Evolutionary conservation across 1,140 invertebrate species (phyloP), one percentile per base, ranked within the genome.

Genomic region (Paralvinella palmiformis): DNA sequence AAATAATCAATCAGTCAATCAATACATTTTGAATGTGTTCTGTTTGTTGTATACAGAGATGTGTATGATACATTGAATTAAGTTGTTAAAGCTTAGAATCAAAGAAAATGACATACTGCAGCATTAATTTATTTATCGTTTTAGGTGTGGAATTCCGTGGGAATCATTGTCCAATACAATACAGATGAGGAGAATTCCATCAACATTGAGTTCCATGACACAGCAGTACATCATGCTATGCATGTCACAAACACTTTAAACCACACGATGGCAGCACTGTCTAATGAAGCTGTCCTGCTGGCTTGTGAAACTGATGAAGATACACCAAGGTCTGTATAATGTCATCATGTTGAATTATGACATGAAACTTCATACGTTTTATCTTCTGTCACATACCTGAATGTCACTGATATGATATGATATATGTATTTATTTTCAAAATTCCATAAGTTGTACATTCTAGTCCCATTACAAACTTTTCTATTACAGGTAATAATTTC

Each of bases 141-240:
- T n/a, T 60, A 80, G 79, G 71, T 77, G n/a, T 82, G 80, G 80
- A 82, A 82, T 66, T 69, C 71, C 15, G 72, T 81, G n/a, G 80
- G 80, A 15, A 71, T 80, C 20, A 71, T 81, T 2, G 70, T 72
- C 13, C 78, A 80, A 69, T 81, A 79, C 65, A 74, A 71, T 37
- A 74, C 69, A 15, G 78, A 81, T 10, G 79, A 79, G 27, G 78
- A 85, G 71, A 81, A 80, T 65, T 88, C 86, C 22, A 94, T 98
- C 63, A 92, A 96, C 78, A 88, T 97, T 10, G 92, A 96, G 75
- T 98, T 98, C 81, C 93, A 97, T 72, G 92, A 98, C 81, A 85
- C 88, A 0, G 85, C 86, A n/a, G 80, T 90, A 37, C 92, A 98
- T 82, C 92, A 95, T 79, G 86, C 90, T 5, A 87, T 97, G 72